phyloP scores from a whole-genome alignment of 2,888 invertebrate genomes.

The Gandaritis pyraliata region DNA sequence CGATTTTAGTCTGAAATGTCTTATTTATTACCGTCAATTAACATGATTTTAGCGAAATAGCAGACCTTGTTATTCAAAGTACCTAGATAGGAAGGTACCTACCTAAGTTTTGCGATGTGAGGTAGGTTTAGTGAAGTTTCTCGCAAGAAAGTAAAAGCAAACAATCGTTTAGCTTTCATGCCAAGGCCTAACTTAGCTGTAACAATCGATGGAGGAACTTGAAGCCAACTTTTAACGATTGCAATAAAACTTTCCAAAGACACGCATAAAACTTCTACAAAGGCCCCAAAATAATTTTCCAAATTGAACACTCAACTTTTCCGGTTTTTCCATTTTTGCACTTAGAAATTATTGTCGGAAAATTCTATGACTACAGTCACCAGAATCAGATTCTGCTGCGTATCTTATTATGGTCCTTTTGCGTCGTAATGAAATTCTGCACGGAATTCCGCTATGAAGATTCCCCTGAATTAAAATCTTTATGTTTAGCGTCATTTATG shows the following conservation, averaged over 20 bases:
- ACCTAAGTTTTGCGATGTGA: not conserved
- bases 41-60: not conserved
- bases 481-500: conserved; percentile 27
- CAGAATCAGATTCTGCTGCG: conserved; percentile 22
- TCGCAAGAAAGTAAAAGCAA: conserved; percentile 39
- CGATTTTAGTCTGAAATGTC: not conserved
- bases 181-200: conserved; percentile 39
- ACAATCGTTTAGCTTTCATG: conserved; percentile 35
- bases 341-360: conserved; percentile 14
- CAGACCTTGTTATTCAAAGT: not conserved
- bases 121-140: conserved; percentile 3
- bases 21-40: not conserved
- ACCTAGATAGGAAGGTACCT: not conserved
- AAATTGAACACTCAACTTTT: conserved; percentile 24
- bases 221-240: conserved; percentile 46
- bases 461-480: conserved; percentile 31
- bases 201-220: conserved; percentile 42
- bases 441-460: conserved; percentile 26
- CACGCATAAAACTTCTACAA: conserved; percentile 33
- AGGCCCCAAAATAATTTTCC: conserved; percentile 24
- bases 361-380: conserved; percentile 8
- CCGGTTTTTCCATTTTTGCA: conserved; percentile 12
- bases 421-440: conserved; percentile 33
- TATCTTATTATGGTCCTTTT: conserved; percentile 17
- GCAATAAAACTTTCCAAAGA: conserved; percentile 41